Conservation (phyloP, 2,888 invertebrate genomes). For the Thalpophila matura region DNA sequence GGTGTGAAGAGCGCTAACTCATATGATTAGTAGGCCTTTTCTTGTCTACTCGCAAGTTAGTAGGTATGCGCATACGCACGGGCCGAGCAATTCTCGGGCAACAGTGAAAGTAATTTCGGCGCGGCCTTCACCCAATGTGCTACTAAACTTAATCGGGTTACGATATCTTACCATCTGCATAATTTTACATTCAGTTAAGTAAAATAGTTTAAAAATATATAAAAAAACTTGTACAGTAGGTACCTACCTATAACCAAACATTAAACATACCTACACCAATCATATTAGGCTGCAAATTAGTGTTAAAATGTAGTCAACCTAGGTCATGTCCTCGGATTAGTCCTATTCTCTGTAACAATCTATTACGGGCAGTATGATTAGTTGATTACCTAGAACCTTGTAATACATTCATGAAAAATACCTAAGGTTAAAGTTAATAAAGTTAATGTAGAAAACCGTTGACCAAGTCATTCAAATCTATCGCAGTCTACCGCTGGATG, state of each 20-base stretch:
- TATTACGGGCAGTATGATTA: neutral
- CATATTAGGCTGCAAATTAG: no score
- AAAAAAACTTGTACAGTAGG: no score
- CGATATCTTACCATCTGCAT: conserved; percentile 64
- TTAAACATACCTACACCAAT: no score
- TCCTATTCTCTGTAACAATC: neutral
- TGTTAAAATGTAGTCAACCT: neutral
- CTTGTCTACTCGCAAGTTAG: conserved; percentile 27
- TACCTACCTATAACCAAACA: no score
- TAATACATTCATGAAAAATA: neutral
- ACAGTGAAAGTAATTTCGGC: conserved; percentile 81
- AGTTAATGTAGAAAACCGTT: conserved; percentile 22
- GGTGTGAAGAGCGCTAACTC: neutral
- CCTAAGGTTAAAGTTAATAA: conserved; percentile 1
- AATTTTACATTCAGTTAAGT: conserved; percentile 26
- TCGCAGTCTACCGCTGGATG: no score
- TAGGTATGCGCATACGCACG: conserved; percentile 43
- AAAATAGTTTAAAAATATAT: no score
- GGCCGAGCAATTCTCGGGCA: conserved; percentile 65
- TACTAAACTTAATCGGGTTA: conserved; percentile 66
- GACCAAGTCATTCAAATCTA: no score
- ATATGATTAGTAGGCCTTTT: conserved; percentile 26
- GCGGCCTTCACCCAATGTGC: conserved; percentile 83
- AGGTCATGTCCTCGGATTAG: neutral
- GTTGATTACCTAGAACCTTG: conserved; percentile 9